phyloP scores from a whole-genome alignment of 2,888 invertebrate species.

The Mesorhabditis sp. region DNA sequence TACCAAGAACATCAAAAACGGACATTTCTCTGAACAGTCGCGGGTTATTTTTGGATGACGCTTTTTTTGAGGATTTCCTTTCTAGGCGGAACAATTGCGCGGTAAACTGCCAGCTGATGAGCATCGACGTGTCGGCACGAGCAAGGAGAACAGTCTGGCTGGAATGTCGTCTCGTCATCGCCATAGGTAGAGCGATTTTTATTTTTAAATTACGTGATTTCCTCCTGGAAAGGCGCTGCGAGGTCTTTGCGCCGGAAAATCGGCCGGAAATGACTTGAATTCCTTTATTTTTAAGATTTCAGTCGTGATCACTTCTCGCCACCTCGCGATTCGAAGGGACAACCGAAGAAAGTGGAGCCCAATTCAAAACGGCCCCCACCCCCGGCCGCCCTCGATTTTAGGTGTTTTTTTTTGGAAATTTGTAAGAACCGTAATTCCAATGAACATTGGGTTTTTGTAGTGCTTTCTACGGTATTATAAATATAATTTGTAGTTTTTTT shows the following conservation, averaged over 20 bases:
- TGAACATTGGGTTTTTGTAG: too few species aligned
- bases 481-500: not conserved
- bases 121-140: slow-evolving; percentile 33
- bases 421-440: not conserved
- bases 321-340: slow-evolving; percentile 20
- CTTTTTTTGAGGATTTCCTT: too few species aligned
- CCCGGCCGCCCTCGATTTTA: slow-evolving; percentile 29
- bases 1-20: too few species aligned
- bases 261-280: too few species aligned
- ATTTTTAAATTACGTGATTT: not conserved
- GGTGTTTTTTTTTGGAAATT: slow-evolving; percentile 14
- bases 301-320: slow-evolving; percentile 37
- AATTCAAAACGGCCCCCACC: slow-evolving; percentile 20
- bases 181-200: slow-evolving; percentile 19
- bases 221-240: too few species aligned
- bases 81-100: slow-evolving; percentile 9
- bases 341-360: slow-evolving; percentile 11
- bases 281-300: slow-evolving; percentile 10
- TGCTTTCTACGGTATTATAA: too few species aligned
- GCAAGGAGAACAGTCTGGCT: slow-evolving; percentile 34
- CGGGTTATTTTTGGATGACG: too few species aligned
- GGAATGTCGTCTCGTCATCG: slow-evolving; percentile 32
- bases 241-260: too few species aligned
- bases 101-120: slow-evolving; percentile 15
- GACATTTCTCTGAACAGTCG: too few species aligned